phyloP scores from a whole-genome alignment of 2,797 vertebrate species.

The Leptodactylus fallax region DNA sequence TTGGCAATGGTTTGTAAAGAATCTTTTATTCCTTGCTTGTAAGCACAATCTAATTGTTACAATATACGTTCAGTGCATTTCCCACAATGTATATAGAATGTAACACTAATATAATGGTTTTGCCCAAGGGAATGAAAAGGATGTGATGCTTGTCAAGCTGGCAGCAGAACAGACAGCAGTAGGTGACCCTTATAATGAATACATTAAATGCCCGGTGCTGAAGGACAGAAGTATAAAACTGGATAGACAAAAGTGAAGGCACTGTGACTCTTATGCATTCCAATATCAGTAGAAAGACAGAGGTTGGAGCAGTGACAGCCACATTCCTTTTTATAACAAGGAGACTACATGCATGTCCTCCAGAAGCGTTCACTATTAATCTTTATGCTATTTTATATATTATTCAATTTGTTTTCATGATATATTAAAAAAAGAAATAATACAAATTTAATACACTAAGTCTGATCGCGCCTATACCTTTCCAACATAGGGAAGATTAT shows the following conservation, averaged over 20 bases:
- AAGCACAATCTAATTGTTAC: constrained; percentile 25
- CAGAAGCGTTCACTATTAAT: constrained; percentile 53
- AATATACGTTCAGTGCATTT: constrained; percentile 42
- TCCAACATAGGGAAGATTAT: not conserved
- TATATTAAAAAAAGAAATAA: not conserved
- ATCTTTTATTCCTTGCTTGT: constrained; percentile 31
- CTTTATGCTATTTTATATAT: constrained; percentile 62
- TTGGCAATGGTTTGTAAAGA: constrained; percentile 9
- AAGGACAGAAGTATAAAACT: constrained; percentile 64
- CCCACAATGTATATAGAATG: constrained; percentile 53
- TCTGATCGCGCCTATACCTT: constrained; percentile 7
- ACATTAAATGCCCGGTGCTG: constrained; percentile 62
- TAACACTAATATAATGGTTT: constrained; percentile 60
- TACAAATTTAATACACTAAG: constrained; percentile 40
- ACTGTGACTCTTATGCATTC: constrained; percentile 54
- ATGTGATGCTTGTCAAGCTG: constrained; percentile 59
- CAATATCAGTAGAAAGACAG: constrained; percentile 57
- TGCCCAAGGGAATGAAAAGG: constrained; percentile 47
- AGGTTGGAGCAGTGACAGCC: constrained; percentile 59
- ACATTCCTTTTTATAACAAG: constrained; percentile 55
- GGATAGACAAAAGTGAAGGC: constrained; percentile 59
- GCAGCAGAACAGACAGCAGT: constrained; percentile 60
- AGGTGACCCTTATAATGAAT: constrained; percentile 65
- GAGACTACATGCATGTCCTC: constrained; percentile 58
- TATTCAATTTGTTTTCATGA: constrained; percentile 58